phyloP scores from a whole-genome alignment of 2,113 vertebrate genomes.

The Zapornia atra region DNA sequence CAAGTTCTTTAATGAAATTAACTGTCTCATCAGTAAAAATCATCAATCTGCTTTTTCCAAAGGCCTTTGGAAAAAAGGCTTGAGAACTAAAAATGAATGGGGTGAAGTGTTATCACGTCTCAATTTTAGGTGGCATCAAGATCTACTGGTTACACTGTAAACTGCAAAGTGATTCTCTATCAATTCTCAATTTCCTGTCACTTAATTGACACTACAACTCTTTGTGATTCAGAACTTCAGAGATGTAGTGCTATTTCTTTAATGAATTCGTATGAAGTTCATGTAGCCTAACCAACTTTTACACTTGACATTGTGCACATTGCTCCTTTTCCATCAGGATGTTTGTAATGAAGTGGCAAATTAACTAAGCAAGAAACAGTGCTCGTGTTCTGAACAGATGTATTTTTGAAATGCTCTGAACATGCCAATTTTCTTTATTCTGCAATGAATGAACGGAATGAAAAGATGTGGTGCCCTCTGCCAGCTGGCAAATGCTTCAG shows the following conservation, averaged over 20 bases:
- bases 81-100: not conserved
- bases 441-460: conserved; percentile 32
- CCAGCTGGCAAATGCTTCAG: conserved; percentile 52
- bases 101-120: not conserved
- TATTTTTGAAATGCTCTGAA: conserved; percentile 14
- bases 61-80: not conserved
- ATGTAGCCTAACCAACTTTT: not conserved
- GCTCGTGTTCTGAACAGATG: not conserved
- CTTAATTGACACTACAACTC: not conserved
- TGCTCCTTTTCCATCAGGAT: not conserved
- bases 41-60: not conserved
- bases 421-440: conserved; percentile 20
- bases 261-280: not conserved
- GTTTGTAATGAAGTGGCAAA: not conserved
- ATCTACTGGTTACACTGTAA: not conserved
- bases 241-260: not conserved
- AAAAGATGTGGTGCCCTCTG: not conserved
- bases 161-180: not conserved
- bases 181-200: not conserved
- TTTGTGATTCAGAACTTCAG: not conserved
- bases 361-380: not conserved
- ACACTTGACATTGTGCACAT: not conserved
- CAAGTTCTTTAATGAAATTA: not conserved
- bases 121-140: not conserved
- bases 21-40: not conserved